Conservation (phyloP, 2,113 vertebrate species). For the Chaetodon trifascialis region DNA sequence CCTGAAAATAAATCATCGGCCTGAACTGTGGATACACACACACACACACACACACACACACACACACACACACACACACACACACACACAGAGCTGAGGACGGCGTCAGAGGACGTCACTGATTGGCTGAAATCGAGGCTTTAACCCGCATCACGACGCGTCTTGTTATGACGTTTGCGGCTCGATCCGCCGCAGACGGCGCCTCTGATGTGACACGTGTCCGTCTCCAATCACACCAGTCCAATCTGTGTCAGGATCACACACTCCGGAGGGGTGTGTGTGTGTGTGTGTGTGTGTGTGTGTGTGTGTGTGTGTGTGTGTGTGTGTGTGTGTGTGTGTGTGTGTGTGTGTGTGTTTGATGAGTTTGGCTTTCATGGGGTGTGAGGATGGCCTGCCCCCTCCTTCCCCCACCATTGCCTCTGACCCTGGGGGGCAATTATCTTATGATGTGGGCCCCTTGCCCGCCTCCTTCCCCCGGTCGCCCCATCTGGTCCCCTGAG, state of each 20-base stretch:
- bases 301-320: constrained; percentile 1
- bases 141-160: not conserved
- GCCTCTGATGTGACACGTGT: constrained; percentile 29
- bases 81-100: no score
- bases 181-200: not conserved
- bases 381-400: not conserved
- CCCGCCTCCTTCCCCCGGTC: constrained; percentile 16
- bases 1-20: no score
- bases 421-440: constrained; percentile 81
- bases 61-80: no score
- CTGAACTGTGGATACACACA: no score
- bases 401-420: constrained; percentile 19
- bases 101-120: no score
- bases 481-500: constrained; percentile 78
- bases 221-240: constrained; percentile 26
- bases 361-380: constrained; percentile 47
- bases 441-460: constrained; percentile 46
- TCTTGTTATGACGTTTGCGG: no score
- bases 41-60: no score
- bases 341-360: constrained; percentile 23
- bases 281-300: not conserved
- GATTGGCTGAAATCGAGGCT: no score
- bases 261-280: not conserved
- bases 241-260: constrained; percentile 57
- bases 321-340: not conserved